Evolutionary conservation across 2,113 vertebrate genomes (phyloP).

Genomic region (Salvelinus alpinus): DNA sequence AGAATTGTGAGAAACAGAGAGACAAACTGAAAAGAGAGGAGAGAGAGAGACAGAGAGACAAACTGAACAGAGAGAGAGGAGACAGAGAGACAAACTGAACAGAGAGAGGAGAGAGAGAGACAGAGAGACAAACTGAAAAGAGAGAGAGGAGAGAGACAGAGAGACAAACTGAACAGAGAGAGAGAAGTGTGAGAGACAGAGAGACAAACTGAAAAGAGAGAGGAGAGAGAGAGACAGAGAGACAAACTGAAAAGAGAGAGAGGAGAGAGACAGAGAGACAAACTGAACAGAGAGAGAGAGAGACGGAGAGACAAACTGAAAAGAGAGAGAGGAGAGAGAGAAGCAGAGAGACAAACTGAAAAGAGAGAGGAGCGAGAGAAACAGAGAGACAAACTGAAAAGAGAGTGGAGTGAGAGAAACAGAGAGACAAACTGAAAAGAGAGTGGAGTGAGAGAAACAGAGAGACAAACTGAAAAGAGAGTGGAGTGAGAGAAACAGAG

Average conservation of each 20-base stretch:
- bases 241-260: no score
- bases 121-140: not conserved
- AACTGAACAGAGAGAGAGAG: not conserved
- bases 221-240: no score
- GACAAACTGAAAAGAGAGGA: not conserved
- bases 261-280: no score
- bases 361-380: not conserved
- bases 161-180: not conserved
- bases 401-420: not conserved
- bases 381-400: not conserved
- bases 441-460: not conserved
- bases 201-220: no score
- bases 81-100: not conserved
- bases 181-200: not conserved
- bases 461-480: no score
- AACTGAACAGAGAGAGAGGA: not conserved
- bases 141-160: not conserved
- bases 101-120: not conserved
- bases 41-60: not conserved
- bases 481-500: no score
- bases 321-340: not conserved
- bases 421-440: not conserved
- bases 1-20: not conserved
- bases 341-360: not conserved
- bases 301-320: no score